Conservation (phyloP, 2,113 vertebrate species). For the Gallinago undulata region DNA sequence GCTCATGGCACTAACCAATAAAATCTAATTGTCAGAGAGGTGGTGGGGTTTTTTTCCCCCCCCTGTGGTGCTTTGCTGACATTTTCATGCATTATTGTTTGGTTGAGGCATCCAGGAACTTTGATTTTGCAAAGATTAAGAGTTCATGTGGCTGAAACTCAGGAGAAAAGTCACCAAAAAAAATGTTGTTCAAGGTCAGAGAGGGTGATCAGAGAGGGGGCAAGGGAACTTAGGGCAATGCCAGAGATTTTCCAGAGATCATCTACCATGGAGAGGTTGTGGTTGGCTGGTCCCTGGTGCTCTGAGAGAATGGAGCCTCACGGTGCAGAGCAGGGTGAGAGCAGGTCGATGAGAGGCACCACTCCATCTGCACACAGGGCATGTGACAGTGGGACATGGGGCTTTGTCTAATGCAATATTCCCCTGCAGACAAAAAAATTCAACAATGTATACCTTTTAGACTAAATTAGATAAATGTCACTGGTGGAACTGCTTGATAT, state of each 20-base stretch:
- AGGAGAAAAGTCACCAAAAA: neutral
- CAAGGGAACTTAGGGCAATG: neutral
- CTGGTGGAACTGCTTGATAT: neutral
- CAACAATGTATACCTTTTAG: rapidly evolving
- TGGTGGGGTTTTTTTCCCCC: too few species aligned
- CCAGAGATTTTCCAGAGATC: neutral
- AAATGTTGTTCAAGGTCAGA: rapidly evolving
- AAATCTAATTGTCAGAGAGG: neutral
- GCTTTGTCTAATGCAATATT: neutral
- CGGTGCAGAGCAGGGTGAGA: neutral
- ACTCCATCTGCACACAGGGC: neutral
- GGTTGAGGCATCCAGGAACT: neutral
- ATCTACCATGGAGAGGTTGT: rapidly evolving
- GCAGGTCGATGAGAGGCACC: neutral
- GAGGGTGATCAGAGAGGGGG: neutral
- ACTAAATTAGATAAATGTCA: neutral
- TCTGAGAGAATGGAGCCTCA: too few species aligned
- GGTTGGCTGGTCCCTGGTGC: neutral
- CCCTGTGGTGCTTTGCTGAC: neutral
- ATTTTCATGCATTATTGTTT: neutral
- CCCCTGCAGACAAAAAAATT: neutral
- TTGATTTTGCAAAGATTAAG: neutral
- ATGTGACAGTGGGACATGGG: rapidly evolving
- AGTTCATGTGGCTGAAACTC: neutral
- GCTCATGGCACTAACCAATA: constrained; percentile 7